Evolutionary conservation across 1,140 invertebrate species (phyloP).

Genomic region (Neomicropteryx cornuta): DNA sequence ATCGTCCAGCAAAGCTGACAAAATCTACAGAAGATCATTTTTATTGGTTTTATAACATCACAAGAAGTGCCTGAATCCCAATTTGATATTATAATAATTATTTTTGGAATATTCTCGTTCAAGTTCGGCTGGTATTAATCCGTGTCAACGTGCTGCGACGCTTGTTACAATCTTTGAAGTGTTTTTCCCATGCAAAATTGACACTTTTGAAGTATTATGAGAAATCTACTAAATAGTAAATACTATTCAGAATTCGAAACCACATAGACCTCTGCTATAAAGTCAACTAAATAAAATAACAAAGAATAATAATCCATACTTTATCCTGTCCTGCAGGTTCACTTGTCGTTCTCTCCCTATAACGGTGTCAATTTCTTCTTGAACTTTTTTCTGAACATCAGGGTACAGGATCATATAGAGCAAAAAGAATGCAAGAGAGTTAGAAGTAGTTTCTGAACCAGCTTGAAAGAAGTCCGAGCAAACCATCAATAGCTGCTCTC

Average conservation of each 20-base stretch:
- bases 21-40: no score
- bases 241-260: not conserved
- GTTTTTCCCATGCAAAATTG: not conserved
- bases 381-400: constrained; percentile 51
- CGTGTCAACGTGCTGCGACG: not conserved
- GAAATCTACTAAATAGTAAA: not conserved
- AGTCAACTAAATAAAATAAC: not conserved
- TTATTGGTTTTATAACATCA: no score
- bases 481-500: constrained; percentile 51
- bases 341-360: constrained; percentile 47
- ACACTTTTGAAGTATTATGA: not conserved
- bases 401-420: constrained; percentile 53
- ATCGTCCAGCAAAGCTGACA: no score
- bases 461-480: constrained; percentile 61
- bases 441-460: constrained; percentile 58
- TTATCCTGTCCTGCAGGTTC: constrained; percentile 42
- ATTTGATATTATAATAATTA: no score
- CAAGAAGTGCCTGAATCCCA: no score
- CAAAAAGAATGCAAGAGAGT: constrained; percentile 48
- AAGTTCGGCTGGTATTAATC: not conserved
- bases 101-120: no score
- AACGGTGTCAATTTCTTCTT: constrained; percentile 55
- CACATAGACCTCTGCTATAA: constrained; percentile 2
- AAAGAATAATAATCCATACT: constrained; percentile 23
- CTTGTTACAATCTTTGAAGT: constrained; percentile 2